Base-by-base conservation (phyloP, 2,113 vertebrate genomes). In the Colinus virginianus region DNA sequence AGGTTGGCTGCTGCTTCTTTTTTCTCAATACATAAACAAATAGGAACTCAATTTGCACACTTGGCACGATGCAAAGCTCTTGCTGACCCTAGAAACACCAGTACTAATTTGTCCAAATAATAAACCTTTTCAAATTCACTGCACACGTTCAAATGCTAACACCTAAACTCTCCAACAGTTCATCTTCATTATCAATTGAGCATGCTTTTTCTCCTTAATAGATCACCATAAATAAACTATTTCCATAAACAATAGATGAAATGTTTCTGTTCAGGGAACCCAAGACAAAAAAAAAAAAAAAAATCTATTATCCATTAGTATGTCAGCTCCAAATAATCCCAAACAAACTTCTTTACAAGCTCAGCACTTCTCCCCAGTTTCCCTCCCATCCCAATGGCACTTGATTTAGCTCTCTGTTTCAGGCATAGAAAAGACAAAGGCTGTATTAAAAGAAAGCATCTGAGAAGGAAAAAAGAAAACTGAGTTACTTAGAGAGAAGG, bases 81-180 rank as follows among this genome's bases (percentile, higher is more conserved):
- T 11, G 13, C 58, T 66, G 72, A 30, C 20, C 34, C 23, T 38
- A 14, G 9, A 69, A 74, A 92, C 77, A 30, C 28, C n/a, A 74
- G 59, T 55, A 19, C 13, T 67, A 62, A 87, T 82, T 40, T 85
- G 26, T 45, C 28, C 49, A 85, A 62, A 87, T 80, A 45, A 74
- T 9, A 83, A 92, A 28, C 55, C 16, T 74, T 90, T 93, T 64
- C n/a, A 74, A 77, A 69, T 92, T 87, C 71, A 28, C 82, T 40
- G 67, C 23, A 77, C 34, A 58, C 22, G 25, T 43, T 78, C 70
- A 55, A 66, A 76, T 87, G 87, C 36, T 64, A 94, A 40, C 84
- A 76, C 28, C 83, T 64, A 28, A 7, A 34, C 13, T 75, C 26
- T 74, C 43, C 6, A 17, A 58, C 48, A 82, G 49, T 28, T 36